These are phyloP conservation scores for Coronaproctus castanopsis DNA, from an alignment of 2,888 invertebrate genomes.

Conservation along the genomic window DNA sequence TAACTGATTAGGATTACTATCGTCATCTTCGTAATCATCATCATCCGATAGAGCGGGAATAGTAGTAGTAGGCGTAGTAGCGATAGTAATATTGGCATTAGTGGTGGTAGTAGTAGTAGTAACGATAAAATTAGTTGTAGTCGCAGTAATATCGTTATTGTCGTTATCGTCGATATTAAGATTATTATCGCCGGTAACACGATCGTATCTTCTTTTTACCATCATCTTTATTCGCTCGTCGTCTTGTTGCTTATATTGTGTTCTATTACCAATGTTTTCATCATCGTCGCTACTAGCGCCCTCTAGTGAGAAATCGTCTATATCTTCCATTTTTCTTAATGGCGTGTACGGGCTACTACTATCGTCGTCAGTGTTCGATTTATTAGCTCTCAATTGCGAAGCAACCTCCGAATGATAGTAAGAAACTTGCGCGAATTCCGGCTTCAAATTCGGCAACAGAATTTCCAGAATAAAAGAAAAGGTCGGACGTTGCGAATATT, in stretches of 20 bases:
- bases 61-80: too few species aligned
- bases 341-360: slow-evolving; percentile 23
- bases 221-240: too few species aligned
- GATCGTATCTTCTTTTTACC: too few species aligned
- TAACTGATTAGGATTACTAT: too few species aligned
- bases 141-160: background rate
- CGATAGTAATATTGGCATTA: too few species aligned
- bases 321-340: slow-evolving; percentile 20
- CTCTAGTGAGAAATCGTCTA: slow-evolving; percentile 23
- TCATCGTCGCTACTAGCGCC: slow-evolving; percentile 21
- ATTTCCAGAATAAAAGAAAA: slow-evolving; percentile 64
- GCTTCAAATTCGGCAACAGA: slow-evolving; percentile 42
- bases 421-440: slow-evolving; percentile 35
- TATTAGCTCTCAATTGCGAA: slow-evolving; percentile 26
- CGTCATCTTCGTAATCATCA: too few species aligned
- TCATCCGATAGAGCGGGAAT: too few species aligned
- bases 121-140: too few species aligned
- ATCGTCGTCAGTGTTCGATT: slow-evolving; percentile 13
- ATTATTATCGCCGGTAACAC: background rate
- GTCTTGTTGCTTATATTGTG: too few species aligned
- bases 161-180: background rate
- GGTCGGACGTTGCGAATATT: slow-evolving; percentile 53
- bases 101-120: too few species aligned
- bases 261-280: slow-evolving; percentile 4
- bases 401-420: slow-evolving; percentile 41